Evolutionary conservation across 2,797 vertebrate species (phyloP), one percentile per base, ranked within the genome.

Genomic region (Pteronotus mesoamericanus): DNA sequence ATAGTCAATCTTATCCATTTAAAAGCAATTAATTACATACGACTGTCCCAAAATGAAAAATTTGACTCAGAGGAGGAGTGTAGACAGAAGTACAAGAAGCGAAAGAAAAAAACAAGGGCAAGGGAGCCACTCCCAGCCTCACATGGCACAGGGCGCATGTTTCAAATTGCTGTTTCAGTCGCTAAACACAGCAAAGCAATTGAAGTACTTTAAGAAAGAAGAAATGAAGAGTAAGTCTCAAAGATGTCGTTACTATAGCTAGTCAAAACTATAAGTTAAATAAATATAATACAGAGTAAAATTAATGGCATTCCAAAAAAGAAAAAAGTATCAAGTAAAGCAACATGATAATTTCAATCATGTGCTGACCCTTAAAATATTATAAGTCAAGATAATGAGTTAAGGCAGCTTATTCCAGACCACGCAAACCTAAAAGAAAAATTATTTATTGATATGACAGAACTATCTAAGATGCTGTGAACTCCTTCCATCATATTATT

Each of bases 81-180:
- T 16, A 80, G 42, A 72, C 29, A 69, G 34, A 71, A 68, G 29
- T 39, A 84, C 91, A 91, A 12, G 32, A 77, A 72, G 55, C 61
- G 19, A 55, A 57, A 34, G 7, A 71, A 32, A 55, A 19, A 72
- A 57, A 82, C n/a, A 84, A 39, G 5, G 9, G 0, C 26, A 29
- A 86, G 0, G 8, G 14, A 84, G 61, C 5, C 44, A 51, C 5
- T 71, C 14, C 69, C 11, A 74, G 80, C 72, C 46, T 77, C 48
- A 75, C 48, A 75, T 18, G 21, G 32, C 90, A 59, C 1, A 46
- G 82, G 5, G 8, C 34, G 1, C 14, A 18, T 6, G 19, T 37
- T 95, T 84, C 93, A 83, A 55, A 89, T 92, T 77, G 89, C 89
- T 39, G 75, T 57, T 66, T 53, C 48, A 86, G 12, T 39, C 89